Evolutionary conservation across 2,888 invertebrate genomes (phyloP), one percentile per base, ranked within the genome.

Genomic region (Pristionchus mayeri): DNA sequence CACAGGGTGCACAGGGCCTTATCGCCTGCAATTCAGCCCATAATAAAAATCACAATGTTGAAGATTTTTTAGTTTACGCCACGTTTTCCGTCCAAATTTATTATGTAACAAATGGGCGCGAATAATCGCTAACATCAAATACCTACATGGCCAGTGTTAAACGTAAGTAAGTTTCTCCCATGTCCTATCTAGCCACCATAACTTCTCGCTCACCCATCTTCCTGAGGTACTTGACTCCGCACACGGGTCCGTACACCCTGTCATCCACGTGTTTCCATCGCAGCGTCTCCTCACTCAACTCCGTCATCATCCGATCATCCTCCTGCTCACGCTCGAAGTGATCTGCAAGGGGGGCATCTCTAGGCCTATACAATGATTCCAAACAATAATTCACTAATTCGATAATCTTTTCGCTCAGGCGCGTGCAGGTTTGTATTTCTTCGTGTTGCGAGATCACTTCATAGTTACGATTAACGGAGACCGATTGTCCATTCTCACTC

Each of bases 161-260:
- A 18, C 52, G 18, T 52, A 3, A 7, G 13, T 52, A 16, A 57
- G 6, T 3, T 24, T 7, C 52, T 52, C 52, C 18, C 52, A 52
- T 13, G 52, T 52, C 24, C 60, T n/a, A 60, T 60, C 21, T 24
- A 60, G 27, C 60, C 3, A 60, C 27, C 16, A 27, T 11, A 18
- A 1, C 16, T 30, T 9, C 16, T 16, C 2, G 84, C 81, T 16
- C 71, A 84, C 87, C 85, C 71, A 78, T 67, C 18, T 54, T 40
- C n/a, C 84, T 18, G n/a, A 87, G 85, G 50, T 85, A 76, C 50
- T 24, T 76, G 24, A 85, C 84, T 11, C 87, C 87, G 27, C 87
- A 87, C 44, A 87, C 82, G n/a, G 87, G 87, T 52, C 86, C 87
- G 40, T 85, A 78, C 27, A 85, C 78, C 27, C 27, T 34, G 13